Evolutionary conservation across 2,888 invertebrate species (phyloP).

Genomic region (Nasonia oneida): DNA sequence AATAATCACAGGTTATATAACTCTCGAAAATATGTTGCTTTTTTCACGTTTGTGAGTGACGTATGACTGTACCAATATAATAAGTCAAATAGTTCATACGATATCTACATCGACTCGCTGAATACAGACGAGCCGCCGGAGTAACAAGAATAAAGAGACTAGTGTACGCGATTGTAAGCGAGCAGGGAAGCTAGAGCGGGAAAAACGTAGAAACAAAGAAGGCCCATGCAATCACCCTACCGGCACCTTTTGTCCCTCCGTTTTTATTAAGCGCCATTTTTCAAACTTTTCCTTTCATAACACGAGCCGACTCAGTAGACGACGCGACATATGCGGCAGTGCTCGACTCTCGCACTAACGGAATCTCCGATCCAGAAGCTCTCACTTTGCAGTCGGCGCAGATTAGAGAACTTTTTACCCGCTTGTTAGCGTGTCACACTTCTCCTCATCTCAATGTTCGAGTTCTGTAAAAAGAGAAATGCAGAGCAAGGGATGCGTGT

Average conservation of each 20-base stretch:
- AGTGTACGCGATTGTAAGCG: neutral
- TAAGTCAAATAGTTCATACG: too few relatives aligned
- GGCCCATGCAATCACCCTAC: conserved; percentile 65
- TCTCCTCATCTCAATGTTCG: neutral
- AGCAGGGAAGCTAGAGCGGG: neutral
- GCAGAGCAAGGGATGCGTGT: too few relatives aligned
- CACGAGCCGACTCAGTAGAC: conserved; percentile 56
- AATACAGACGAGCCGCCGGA: neutral
- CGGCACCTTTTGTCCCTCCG: conserved; percentile 68
- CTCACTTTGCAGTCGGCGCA: too few relatives aligned
- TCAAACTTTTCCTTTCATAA: conserved; percentile 71
- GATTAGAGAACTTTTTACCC: too few relatives aligned
- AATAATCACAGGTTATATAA: too few relatives aligned
- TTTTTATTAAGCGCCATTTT: conserved; percentile 71
- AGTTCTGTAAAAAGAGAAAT: too few relatives aligned
- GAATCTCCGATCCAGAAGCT: too few relatives aligned
- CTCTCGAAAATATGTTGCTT: too few relatives aligned
- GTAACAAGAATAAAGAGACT: neutral
- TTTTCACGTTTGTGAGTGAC: too few relatives aligned
- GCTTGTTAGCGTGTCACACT: too few relatives aligned
- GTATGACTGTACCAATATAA: too few relatives aligned
- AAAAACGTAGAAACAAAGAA: conserved; percentile 26
- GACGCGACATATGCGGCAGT: neutral
- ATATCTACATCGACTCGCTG: too few relatives aligned
- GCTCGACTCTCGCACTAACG: neutral